Conservation (phyloP, 2,113 vertebrate species). For the Reinhardtius hippoglossoides region DNA sequence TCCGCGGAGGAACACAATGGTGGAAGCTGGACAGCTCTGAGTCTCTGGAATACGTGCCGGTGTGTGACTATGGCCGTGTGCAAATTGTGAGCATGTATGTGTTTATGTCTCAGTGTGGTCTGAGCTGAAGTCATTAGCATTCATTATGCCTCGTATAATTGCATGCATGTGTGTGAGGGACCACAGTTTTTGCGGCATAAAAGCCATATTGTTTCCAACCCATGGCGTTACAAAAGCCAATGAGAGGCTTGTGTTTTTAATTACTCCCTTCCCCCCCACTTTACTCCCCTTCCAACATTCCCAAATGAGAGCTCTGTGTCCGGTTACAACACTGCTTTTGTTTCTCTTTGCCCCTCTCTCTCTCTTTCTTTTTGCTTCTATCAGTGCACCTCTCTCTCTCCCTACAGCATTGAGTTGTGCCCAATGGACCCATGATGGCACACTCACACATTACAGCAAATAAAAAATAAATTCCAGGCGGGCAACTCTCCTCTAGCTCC, state of each 20-base stretch:
- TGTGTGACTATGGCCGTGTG: slow-evolving; percentile 3
- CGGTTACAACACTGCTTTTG: slow-evolving; percentile 70
- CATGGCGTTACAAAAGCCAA: slow-evolving; percentile 39
- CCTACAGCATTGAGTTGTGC: slow-evolving; percentile 16
- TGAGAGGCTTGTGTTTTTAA: slow-evolving; percentile 75
- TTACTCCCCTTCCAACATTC: slow-evolving; percentile 58
- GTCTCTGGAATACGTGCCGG: slow-evolving; percentile 10
- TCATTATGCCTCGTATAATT: slow-evolving; percentile 40
- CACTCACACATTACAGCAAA: slow-evolving; percentile 40
- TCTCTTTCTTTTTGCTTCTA: slow-evolving; percentile 27
- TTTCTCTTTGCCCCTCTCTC: slow-evolving; percentile 41
- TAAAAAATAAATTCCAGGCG: slow-evolving; percentile 37
- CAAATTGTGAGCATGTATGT: slow-evolving; percentile 10
- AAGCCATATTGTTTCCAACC: slow-evolving; percentile 40
- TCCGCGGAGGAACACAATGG: slow-evolving; percentile 11
- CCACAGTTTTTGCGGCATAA: slow-evolving; percentile 34
- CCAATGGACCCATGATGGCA: slow-evolving; percentile 32
- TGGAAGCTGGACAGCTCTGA: slow-evolving; percentile 9
- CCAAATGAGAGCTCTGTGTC: slow-evolving; percentile 68
- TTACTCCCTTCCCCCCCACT: slow-evolving; percentile 59
- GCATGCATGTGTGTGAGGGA: slow-evolving; percentile 34
- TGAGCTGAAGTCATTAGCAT: slow-evolving; percentile 41
- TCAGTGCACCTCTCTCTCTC: slow-evolving; percentile 29
- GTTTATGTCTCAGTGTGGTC: slow-evolving; percentile 34
- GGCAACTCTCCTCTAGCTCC: slow-evolving; percentile 25